phyloP scores from a whole-genome alignment of 30 jellyfish, hydroid and myxozoan genomes.

The Clytia hemisphaerica region DNA sequence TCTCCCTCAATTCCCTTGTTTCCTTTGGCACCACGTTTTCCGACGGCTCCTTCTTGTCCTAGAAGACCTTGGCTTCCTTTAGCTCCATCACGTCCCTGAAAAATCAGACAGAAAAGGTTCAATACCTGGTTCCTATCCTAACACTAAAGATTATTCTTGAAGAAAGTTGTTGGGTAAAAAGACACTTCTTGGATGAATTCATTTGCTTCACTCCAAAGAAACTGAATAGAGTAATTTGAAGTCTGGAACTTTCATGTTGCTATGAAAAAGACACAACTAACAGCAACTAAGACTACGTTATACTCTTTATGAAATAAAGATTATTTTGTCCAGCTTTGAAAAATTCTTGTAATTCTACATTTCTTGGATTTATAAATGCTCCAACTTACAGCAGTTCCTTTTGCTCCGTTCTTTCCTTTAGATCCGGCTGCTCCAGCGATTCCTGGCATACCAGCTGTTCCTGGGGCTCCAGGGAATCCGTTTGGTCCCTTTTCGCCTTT shows the following conservation, averaged over 20 bases:
- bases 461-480: slow-evolving; percentile 41
- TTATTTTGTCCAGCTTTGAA: too few relatives aligned
- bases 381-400: slow-evolving; percentile 39
- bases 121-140: slow-evolving; percentile 48
- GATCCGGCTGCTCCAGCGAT: slow-evolving; percentile 46
- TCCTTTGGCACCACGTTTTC: slow-evolving; percentile 22
- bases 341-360: too few relatives aligned
- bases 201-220: too few relatives aligned
- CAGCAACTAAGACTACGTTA: too few relatives aligned
- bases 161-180: too few relatives aligned
- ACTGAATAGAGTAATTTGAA: too few relatives aligned
- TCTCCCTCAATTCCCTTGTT: slow-evolving; percentile 40
- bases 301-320: too few relatives aligned
- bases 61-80: slow-evolving; percentile 33
- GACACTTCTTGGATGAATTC: too few relatives aligned
- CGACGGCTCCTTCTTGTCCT: slow-evolving; percentile 42
- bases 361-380: too few relatives aligned
- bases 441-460: slow-evolving; percentile 41
- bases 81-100: slow-evolving; percentile 31
- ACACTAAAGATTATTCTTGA: too few relatives aligned
- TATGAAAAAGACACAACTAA: too few relatives aligned
- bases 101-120: slow-evolving; percentile 19
- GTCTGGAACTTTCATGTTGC: too few relatives aligned
- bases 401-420: slow-evolving; percentile 35
- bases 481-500: slow-evolving; percentile 27